Conservation (phyloP, 2,888 invertebrate genomes). For the Odontothrips loti region DNA sequence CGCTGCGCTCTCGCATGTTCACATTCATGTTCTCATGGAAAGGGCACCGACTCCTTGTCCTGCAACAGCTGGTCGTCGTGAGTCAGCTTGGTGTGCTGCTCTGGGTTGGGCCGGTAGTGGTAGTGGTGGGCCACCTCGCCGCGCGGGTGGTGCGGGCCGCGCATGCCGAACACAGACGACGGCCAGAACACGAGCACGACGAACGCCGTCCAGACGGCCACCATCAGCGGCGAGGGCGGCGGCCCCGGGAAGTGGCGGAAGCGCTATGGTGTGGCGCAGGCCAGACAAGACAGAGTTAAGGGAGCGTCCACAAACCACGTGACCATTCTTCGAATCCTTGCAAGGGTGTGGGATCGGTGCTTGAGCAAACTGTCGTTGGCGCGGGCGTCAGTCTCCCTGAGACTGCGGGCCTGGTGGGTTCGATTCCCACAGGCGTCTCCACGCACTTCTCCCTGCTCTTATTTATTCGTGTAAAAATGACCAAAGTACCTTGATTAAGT, state of each 20-base stretch:
- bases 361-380: no score
- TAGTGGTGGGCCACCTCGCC: slow-evolving; percentile 39
- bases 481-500: no score
- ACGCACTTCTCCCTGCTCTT: not conserved
- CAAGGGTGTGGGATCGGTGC: no score
- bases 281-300: not conserved
- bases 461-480: no score
- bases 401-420: no score
- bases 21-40: no score
- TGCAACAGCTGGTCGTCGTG: slow-evolving; percentile 68
- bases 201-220: slow-evolving; percentile 21
- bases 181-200: slow-evolving; percentile 37
- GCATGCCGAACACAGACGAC: slow-evolving; percentile 39
- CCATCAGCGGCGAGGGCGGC: not conserved
- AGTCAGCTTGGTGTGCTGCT: slow-evolving; percentile 54
- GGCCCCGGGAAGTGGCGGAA: slow-evolving; percentile 8
- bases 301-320: not conserved
- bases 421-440: no score
- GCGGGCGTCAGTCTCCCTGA: no score
- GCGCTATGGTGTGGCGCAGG: not conserved
- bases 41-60: slow-evolving; percentile 59
- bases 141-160: slow-evolving; percentile 62
- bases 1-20: not conserved
- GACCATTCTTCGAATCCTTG: not conserved
- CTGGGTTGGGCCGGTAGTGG: slow-evolving; percentile 58